Base-by-base conservation (phyloP, 2,797 vertebrate species). In the Ataeniobius toweri region DNA sequence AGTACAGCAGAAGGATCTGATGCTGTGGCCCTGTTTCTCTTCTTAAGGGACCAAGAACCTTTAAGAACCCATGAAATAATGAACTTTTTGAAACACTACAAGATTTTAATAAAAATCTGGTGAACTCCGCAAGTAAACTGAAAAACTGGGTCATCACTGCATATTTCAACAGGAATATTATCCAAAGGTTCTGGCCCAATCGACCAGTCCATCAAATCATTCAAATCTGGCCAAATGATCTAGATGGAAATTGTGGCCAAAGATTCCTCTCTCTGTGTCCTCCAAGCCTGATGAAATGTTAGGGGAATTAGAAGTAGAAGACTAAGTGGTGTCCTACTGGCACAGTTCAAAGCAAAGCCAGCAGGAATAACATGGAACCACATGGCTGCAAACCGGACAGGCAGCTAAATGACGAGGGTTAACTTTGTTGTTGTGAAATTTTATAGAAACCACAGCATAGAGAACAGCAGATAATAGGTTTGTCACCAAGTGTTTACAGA, bases 401-500 rank as follows among this genome's bases (percentile, higher is more conserved):
- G 26, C 87, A 77, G 59, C 83, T 61, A 51, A 83, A 79, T 83
- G 82, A 80, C 58, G 79, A 68, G 80, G 76, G 13, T 4, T 69
- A 59, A 83, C 67, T 87, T 86, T 90, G 83, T 87, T 89, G 72
- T 69, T 74, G 70, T 77, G 58, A 63, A 74, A 6, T 68, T 82
- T 86, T 89, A 84, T 82, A 83, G 88, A 90, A 89, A 83, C 80
- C 83, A 80, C 81, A 87, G 75, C 89, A 84, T 77, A 82, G 76
- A 76, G 55, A 89, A 50, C 74, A 89, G 86, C 83, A 73, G 85
- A 83, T 92, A 88, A 92, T 92, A 76, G 88, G 83, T 84, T 88
- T 81, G 80, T 77, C 39, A 51, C 83, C 83, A 85, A 86, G 88
- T 87, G 84, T 91, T 92, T 89, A 88, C 86, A 76, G 81, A 76